Evolutionary conservation across 2,888 invertebrate species (phyloP).

Genomic region (Melieria picta): DNA sequence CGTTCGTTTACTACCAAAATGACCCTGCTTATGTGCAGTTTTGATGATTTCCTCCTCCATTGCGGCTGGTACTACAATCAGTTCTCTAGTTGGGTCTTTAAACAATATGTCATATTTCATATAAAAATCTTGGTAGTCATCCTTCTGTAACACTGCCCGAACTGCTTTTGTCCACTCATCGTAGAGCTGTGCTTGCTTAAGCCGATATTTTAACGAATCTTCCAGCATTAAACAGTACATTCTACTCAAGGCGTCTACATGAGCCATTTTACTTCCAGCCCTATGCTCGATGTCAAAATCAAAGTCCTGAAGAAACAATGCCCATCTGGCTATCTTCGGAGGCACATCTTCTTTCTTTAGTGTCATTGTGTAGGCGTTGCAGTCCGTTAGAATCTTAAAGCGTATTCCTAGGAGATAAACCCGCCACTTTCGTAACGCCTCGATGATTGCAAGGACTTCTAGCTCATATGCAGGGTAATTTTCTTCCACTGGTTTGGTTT

Average conservation of each 20-base stretch:
- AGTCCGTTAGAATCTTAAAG: conserved; percentile 42
- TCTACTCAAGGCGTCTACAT: too few relatives aligned
- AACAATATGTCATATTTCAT: conserved; percentile 1
- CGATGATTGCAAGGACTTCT: conserved; percentile 48
- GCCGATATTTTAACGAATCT: conserved; percentile 10
- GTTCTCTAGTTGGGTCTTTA: not conserved
- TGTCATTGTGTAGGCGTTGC: conserved; percentile 39
- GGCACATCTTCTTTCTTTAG: conserved; percentile 39
- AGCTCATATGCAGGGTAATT: conserved; percentile 44
- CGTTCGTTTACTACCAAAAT: not conserved
- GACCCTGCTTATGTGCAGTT: not conserved
- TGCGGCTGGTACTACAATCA: not conserved
- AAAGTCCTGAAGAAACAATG: not conserved
- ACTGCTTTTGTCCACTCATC: conserved; percentile 11
- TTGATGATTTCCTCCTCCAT: conserved; percentile 1
- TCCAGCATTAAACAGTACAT: not conserved
- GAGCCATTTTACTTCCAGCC: too few relatives aligned
- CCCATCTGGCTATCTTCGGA: conserved; percentile 38
- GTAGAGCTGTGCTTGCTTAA: conserved; percentile 6
- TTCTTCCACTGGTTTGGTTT: conserved; percentile 38
- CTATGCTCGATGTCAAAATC: too few relatives aligned
- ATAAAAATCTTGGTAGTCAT: conserved; percentile 9
- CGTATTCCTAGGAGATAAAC: conserved; percentile 36
- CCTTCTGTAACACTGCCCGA: not conserved
- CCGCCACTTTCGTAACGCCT: conserved; percentile 47